Evolutionary conservation across 2,113 vertebrate species (phyloP).

Genomic region (Arothron firmamentum): DNA sequence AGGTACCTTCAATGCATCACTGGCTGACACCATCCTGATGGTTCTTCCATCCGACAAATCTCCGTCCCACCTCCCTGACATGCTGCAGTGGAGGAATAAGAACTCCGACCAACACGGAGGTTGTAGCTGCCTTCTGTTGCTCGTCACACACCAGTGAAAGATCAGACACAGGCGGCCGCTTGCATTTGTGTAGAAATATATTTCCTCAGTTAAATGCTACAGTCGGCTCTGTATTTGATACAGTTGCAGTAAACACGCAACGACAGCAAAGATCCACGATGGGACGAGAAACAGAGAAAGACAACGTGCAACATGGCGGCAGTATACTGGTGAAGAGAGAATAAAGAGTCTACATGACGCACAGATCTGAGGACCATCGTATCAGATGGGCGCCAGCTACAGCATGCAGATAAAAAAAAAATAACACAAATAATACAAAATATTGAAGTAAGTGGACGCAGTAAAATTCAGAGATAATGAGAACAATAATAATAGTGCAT

Average conservation of each 20-base stretch:
- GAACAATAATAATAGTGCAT: background rate
- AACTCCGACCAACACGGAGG: no score
- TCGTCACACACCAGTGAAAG: background rate
- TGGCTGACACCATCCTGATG: no score
- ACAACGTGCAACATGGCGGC: constrained; percentile 3
- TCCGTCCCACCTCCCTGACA: no score
- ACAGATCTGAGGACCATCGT: background rate
- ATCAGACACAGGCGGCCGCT: background rate
- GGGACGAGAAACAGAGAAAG: constrained; percentile 16
- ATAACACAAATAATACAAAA: background rate
- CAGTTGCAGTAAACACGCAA: background rate
- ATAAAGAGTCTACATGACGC: constrained; percentile 6
- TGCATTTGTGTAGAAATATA: constrained; percentile 43
- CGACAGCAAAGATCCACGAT: constrained; percentile 1
- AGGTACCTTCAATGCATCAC: no score
- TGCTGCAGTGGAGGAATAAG: no score
- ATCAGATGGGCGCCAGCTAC: constrained; percentile 22
- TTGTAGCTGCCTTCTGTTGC: no score
- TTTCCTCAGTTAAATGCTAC: constrained; percentile 32
- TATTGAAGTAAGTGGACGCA: background rate
- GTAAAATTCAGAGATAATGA: background rate
- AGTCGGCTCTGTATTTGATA: constrained; percentile 9
- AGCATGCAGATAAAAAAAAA: constrained; percentile 25
- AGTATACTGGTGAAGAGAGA: constrained; percentile 1
- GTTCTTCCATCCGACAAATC: no score